A percentile compares a stretch with the other conserved stretches of the same genome.
Conservation (phyloP, 2,113 vertebrate species). For the Mungos mungo region DNA sequence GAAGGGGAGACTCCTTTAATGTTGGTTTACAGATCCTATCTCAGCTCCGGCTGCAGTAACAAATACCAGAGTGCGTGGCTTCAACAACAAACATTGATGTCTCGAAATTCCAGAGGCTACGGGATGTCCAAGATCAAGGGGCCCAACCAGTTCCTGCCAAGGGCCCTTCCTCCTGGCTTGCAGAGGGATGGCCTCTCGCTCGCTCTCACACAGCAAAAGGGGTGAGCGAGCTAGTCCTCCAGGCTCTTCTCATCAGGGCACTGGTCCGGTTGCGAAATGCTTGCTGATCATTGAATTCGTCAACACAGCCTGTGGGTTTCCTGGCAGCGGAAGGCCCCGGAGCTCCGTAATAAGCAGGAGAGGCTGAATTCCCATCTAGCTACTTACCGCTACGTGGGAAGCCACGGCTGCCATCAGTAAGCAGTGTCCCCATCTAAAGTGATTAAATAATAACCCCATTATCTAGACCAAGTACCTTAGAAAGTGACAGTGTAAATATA, state of each 20-base stretch:
- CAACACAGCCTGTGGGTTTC: accelerated
- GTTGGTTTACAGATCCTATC: neutral
- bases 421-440: neutral
- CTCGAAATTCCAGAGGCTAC: neutral
- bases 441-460: neutral
- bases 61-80: neutral
- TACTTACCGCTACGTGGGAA: neutral
- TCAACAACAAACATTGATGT: neutral
- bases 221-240: neutral
- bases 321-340: too few relatives aligned
- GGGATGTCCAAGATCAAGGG: neutral
- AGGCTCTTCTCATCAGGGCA: neutral
- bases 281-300: neutral
- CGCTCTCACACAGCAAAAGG: neutral
- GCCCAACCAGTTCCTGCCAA: neutral
- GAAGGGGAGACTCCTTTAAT: neutral
- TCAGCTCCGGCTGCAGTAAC: neutral
- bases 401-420: neutral
- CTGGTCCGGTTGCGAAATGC: neutral
- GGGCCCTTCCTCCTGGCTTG: neutral
- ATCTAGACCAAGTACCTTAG: neutral
- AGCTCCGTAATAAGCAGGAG: neutral
- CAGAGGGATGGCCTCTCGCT: neutral
- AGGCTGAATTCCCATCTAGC: neutral
- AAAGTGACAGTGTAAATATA: neutral